phyloP scores from a whole-genome alignment of 2,888 invertebrate species.

The Sisyra nigra region DNA sequence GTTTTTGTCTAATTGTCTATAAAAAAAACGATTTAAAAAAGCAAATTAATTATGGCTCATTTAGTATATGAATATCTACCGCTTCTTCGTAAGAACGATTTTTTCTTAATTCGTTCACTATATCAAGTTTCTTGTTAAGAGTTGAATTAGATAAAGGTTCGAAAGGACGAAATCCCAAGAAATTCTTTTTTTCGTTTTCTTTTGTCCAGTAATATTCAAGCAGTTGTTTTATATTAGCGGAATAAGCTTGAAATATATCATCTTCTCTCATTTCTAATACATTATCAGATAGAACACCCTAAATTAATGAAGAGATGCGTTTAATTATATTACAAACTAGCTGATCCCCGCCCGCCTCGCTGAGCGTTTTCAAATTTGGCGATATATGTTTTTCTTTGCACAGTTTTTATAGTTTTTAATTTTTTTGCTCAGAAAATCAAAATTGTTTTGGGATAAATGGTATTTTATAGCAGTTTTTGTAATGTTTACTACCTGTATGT shows the following conservation, averaged over 20 bases:
- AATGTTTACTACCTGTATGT: too few relatives aligned
- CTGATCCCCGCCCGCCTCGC: too few relatives aligned
- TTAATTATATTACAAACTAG: too few relatives aligned
- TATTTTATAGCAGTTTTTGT: too few relatives aligned
- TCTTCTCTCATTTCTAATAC: conserved; percentile 38
- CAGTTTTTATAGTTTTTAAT: too few relatives aligned
- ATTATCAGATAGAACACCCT: conserved; percentile 51
- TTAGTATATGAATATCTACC: conserved; percentile 19
- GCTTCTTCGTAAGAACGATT: conserved; percentile 31
- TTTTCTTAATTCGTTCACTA: conserved; percentile 25
- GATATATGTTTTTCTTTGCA: too few relatives aligned
- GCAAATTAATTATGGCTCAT: too few relatives aligned
- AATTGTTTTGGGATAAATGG: too few relatives aligned
- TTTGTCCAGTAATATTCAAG: conserved; percentile 43
- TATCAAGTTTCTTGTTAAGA: conserved; percentile 17
- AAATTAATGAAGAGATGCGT: conserved; percentile 13
- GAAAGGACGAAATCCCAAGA: not conserved
- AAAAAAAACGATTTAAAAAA: too few relatives aligned
- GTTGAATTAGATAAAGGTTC: not conserved
- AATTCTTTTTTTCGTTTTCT: conserved; percentile 26
- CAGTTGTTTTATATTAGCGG: conserved; percentile 65
- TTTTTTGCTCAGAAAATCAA: too few relatives aligned
- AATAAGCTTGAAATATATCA: conserved; percentile 46
- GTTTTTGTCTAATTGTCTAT: too few relatives aligned
- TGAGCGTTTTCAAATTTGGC: too few relatives aligned